Evolutionary conservation across 2,797 vertebrate species (phyloP), one percentile per base, ranked within the genome.

Genomic region (Gallinago solitaria): DNA sequence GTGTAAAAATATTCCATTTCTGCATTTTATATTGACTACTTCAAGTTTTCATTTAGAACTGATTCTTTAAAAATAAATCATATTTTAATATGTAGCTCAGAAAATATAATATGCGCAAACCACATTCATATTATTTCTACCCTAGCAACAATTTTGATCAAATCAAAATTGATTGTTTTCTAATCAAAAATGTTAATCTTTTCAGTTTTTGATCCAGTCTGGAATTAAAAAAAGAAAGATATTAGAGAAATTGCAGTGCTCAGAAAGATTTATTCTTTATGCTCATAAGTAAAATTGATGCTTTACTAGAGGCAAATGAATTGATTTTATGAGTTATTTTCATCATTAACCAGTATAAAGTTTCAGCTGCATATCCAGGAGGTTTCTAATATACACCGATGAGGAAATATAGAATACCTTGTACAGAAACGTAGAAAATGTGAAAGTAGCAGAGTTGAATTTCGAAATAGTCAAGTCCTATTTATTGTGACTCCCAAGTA

Each of bases 271-370:
- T 87, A 74, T 19, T 80, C 11, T 6, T 86, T 91, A 60, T 57
- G 35, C 80, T 92, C 41, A 17, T 83, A 88, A 54, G 23, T 81
- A 86, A 90, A 94, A 90, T 53, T 74, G n/a, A 91, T 91, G 47
- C 3, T 16, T 93, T 81, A 84, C 67, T 78, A 57, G 67, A 88
- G 43, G 67, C 56, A 90, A 81, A 82, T 79, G 75, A 95, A 88
- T 94, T 80, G 82, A 93, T 94, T 94, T 88, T 87, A 71, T 86
- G 77, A 89, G 48, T 86, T 92, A 81, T 83, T 93, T 88, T 88
- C 77, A 73, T 48, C 39, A 70, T 91, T 81, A 90, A 60, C 35
- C 0, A 0, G 27, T 43, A 83, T 25, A 69, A 78, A 60, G 20
- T 83, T 93, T 81, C 73, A 83, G 48, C 13, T 30, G 15, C 25